Conservation (phyloP, 2,888 invertebrate species). For the Notodonta dromedarius region DNA sequence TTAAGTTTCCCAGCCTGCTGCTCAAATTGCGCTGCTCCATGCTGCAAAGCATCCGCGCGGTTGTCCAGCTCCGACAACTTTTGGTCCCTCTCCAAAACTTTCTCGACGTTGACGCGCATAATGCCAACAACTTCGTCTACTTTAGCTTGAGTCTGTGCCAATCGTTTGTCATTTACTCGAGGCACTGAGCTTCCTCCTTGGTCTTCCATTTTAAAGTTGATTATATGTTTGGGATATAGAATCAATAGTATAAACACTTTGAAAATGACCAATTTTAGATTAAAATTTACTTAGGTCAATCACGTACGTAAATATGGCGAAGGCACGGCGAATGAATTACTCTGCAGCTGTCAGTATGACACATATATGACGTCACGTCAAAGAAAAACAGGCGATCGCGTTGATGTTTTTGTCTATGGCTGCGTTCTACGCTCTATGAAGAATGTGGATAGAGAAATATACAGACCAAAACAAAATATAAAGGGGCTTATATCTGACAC, state of each 20-base stretch:
- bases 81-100: constrained; percentile 97
- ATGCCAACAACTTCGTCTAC: constrained; percentile 92
- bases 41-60: constrained; percentile 97
- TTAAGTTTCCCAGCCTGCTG: constrained; percentile 98
- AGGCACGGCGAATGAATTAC: constrained; percentile 28
- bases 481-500: no score
- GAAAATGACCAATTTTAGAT: constrained; percentile 2
- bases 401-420: no score
- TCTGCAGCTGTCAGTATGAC: constrained; percentile 36
- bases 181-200: constrained; percentile 79
- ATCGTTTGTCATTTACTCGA: constrained; percentile 78
- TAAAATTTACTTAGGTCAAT: constrained; percentile 14
- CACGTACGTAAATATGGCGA: constrained; percentile 48
- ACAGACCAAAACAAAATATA: no score
- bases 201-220: constrained; percentile 71
- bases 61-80: constrained; percentile 97
- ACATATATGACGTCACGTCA: constrained; percentile 44
- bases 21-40: constrained; percentile 98
- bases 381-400: no score
- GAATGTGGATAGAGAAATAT: no score
- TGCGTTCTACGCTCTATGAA: no score
- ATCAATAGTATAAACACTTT: neutral
- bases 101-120: constrained; percentile 98
- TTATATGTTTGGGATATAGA: neutral
- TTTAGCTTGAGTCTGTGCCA: constrained; percentile 81